phyloP scores from a whole-genome alignment of 2,113 vertebrate species.

The Melozone crissalis region DNA sequence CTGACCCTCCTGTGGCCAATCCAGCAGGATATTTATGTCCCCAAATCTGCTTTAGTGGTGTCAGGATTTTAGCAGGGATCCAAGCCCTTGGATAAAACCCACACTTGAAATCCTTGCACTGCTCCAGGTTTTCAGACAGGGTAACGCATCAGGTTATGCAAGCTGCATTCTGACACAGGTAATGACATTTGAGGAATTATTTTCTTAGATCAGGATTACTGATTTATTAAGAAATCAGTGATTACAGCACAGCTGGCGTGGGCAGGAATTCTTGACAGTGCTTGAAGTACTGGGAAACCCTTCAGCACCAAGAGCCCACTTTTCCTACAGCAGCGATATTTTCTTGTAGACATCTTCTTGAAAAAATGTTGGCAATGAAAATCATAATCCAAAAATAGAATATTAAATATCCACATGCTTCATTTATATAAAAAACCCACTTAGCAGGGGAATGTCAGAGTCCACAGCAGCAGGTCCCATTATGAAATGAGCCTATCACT shows the following conservation, averaged over 20 bases:
- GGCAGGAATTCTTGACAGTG: not conserved
- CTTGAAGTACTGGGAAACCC: not conserved
- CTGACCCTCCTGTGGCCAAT: not conserved
- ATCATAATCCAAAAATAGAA: not conserved
- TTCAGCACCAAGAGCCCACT: not conserved
- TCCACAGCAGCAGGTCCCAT: not conserved
- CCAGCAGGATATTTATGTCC: not conserved
- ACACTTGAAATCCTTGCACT: not conserved
- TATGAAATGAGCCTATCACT: not conserved
- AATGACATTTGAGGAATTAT: not conserved
- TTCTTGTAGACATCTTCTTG: not conserved
- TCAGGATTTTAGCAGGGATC: not conserved
- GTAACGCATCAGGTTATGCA: not conserved
- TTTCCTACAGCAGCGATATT: not conserved
- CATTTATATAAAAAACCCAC: not conserved
- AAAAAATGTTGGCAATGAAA: not conserved
- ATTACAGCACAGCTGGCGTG: not conserved
- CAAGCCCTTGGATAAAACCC: not conserved
- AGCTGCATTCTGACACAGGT: conserved; percentile 1
- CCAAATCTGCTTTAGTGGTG: not conserved
- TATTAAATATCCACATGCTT: not conserved
- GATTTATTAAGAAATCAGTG: conserved; percentile 13
- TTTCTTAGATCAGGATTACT: conserved; percentile 11
- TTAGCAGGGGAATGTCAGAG: not conserved
- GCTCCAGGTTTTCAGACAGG: not conserved